Conservation (phyloP, 2,797 vertebrate genomes). For the Xenentodon cancila region DNA sequence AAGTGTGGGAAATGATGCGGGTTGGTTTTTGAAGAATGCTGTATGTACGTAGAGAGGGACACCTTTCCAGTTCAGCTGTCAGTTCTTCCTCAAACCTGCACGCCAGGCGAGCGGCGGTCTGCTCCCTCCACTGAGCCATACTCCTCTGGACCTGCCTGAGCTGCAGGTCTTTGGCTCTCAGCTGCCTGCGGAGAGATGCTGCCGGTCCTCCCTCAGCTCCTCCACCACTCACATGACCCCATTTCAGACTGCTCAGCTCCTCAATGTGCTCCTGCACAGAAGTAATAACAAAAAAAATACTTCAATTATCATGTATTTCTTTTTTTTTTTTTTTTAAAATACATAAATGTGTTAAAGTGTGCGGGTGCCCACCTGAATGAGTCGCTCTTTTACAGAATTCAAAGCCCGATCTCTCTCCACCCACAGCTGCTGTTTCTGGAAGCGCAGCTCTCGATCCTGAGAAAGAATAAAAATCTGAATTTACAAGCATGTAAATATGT, state of each 20-base stretch:
- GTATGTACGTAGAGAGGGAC: neutral
- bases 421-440: slow-evolving; percentile 73
- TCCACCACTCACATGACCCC: slow-evolving; percentile 49
- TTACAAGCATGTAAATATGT: neutral
- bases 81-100: slow-evolving; percentile 79
- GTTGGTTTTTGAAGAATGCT: neutral
- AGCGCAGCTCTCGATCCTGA: slow-evolving; percentile 74
- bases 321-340: neutral
- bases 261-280: slow-evolving; percentile 81
- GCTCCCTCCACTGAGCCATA: slow-evolving; percentile 80
- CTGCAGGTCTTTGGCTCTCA: slow-evolving; percentile 78
- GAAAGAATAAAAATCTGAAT: neutral
- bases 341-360: too few relatives aligned
- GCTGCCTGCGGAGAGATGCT: slow-evolving; percentile 71
- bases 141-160: slow-evolving; percentile 75
- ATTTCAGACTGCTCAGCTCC: slow-evolving; percentile 77
- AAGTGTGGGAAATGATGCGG: neutral
- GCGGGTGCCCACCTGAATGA: slow-evolving; percentile 66
- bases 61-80: slow-evolving; percentile 81
- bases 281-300: neutral
- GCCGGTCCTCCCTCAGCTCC: slow-evolving; percentile 43
- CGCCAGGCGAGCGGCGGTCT: slow-evolving; percentile 72
- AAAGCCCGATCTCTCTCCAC: slow-evolving; percentile 67
- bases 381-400: slow-evolving; percentile 68
- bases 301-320: neutral